Evolutionary conservation across 2,113 vertebrate species (phyloP).

Genomic region (human (Homo sapiens)): DNA sequence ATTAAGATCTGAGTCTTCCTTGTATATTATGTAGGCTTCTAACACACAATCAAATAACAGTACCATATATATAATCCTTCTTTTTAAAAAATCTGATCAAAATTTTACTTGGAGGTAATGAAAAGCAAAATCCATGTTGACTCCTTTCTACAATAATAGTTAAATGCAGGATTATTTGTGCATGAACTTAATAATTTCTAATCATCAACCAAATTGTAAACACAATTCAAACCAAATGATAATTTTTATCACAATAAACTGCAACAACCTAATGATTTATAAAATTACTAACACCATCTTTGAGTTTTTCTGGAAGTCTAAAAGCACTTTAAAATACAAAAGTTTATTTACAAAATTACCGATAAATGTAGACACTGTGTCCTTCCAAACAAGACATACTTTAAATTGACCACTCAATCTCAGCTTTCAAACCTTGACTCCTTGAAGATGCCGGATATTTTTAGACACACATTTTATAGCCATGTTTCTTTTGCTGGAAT

Average conservation of each 20-base stretch:
- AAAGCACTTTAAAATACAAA: background rate
- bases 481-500: background rate
- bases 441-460: background rate
- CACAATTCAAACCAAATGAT: background rate
- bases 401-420: background rate
- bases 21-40: background rate
- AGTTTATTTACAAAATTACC: background rate
- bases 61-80: background rate
- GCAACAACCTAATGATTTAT: background rate
- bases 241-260: background rate
- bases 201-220: background rate
- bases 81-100: background rate
- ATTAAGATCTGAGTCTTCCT: background rate
- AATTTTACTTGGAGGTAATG: background rate
- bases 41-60: background rate
- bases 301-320: background rate
- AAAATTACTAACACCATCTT: background rate
- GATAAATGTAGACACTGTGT: background rate
- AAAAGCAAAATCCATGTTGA: background rate
- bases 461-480: conserved; percentile 24
- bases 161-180: background rate
- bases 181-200: background rate
- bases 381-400: background rate
- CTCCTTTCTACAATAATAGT: background rate
- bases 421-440: conserved; percentile 9